Evolutionary conservation across 2,888 invertebrate genomes (phyloP), one percentile per base, ranked within the genome.

Genomic region (Amphipyra tragopoginis): DNA sequence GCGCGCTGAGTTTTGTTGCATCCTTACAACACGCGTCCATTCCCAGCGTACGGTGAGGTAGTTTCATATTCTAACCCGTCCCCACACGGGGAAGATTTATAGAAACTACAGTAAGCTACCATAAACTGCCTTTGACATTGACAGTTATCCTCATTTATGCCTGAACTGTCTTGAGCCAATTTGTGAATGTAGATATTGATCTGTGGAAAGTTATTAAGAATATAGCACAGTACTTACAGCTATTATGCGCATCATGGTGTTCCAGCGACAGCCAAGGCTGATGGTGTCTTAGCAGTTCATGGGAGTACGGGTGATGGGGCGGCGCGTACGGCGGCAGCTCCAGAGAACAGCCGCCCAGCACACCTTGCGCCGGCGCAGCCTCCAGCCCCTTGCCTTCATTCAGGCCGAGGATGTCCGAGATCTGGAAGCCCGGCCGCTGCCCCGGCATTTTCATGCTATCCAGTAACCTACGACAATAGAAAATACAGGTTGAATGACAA

Each of bases 391-490:
- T 90, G 70, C 95, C 95, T 77, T 97, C 97, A 84, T 98, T 98
- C 81, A 99, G 95, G 81, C 99, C 98, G 84, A 99, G 95, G 84
- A 99, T 98, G 90, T 99, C 98, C 80, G 98, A 98, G 83, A 99
- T 98, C 85, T 98, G 98, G 92, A 99, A 99, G 65, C 98, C 97
- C 0, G 97, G 96, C 79, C 97, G 95, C 84, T 97, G 97, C 54
- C 97, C 96, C 0, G 97, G 97, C 95, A 97, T 97, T 92, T 97
- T 97, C 96, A 97, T 97, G 81, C 96, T 97, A 88, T 98, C 98
- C 87, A 98, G 93, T 65, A 98, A 94, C 84, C 98, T 98, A 95
- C 21, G 55, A 69, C 72, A 70, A 78, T 76, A 72, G 43, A 70
- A 76, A 73, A 71, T 21, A 21, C 3, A 26, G 50, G 34, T 61